Evolutionary conservation across 2,888 invertebrate species (phyloP), one percentile per base, ranked within the genome.

Genomic region (Deilephila elpenor): DNA sequence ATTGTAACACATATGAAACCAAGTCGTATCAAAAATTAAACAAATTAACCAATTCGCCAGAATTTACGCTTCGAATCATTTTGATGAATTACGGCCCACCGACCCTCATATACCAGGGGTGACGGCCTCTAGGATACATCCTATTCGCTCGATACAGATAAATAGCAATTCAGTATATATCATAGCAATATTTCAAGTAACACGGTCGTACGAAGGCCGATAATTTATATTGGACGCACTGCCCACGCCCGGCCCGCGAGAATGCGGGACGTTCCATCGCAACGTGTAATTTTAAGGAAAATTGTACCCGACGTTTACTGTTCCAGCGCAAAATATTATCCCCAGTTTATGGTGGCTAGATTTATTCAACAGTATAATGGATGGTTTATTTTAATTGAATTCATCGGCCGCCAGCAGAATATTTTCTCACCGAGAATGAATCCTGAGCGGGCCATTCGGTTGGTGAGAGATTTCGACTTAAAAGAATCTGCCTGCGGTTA

Each of bases 221-320:
- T 62, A 34, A 62, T 62, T 62, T 62, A 32, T 62, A 62, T 29
- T 60, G 60, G 60, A 62, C 19, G 61, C 61, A 6, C 32, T 32
- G 32, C 61, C 61, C 61, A 62, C 61, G n/a, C 61, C 61, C 34
- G 32, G n/a, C 61, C 34, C 34, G 32, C 61, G 11, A 19, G 61
- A 62, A 34, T 62, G 61, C 61, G 8, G 61, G 61, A 62, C 61
- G 61, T 34, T 34, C 14, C 61, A 6, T 34, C 34, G 32, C 19
- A 62, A 62, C 61, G 32, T 62, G 19, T 34, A 62, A 62, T 62
- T 61, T 34, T 2, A 62, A 19, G 7, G 61, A 62, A 60, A 62
- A 62, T 62, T 62, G 34, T 34, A 62, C 19, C 32, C 1, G n/a
- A n/a, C 34, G 19, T 62, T 62, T 62, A 62, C 61, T 32, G 34